phyloP scores from a whole-genome alignment of 2,113 vertebrate species.

The Cottus gobio region DNA sequence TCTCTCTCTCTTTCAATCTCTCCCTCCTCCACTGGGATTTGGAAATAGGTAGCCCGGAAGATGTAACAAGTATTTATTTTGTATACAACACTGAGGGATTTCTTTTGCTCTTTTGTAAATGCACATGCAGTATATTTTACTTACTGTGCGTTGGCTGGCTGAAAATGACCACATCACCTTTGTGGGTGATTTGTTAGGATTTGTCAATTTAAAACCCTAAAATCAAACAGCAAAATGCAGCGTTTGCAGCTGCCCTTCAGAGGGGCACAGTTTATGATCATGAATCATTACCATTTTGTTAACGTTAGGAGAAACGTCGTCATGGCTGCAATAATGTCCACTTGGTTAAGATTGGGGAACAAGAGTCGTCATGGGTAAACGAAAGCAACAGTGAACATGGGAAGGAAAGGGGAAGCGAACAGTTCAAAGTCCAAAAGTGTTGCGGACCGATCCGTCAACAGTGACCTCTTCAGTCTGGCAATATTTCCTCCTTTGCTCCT shows the following conservation, averaged over 20 bases:
- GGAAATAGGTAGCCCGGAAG: constrained; percentile 74
- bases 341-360: neutral
- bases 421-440: neutral
- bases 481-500: neutral
- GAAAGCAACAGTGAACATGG: neutral
- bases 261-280: neutral
- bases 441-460: neutral
- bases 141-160: constrained; percentile 3
- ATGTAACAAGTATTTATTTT: constrained; percentile 77
- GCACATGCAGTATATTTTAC: constrained; percentile 39
- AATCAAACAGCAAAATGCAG: neutral
- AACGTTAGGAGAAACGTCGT: neutral
- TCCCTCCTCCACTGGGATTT: constrained; percentile 71
- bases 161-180: neutral
- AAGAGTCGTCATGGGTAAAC: neutral
- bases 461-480: neutral
- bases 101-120: constrained; percentile 43
- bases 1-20: constrained; percentile 53
- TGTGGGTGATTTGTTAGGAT: constrained; percentile 5
- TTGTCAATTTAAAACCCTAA: neutral
- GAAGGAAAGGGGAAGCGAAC: neutral
- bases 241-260: neutral
- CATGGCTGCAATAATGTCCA: neutral
- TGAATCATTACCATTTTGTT: neutral
- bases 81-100: constrained; percentile 55